Percentiles rank a stretch among this genome's conserved stretches.
Evolutionary conservation across 2,888 invertebrate genomes (phyloP).

Genomic region (Andrena dorsata): DNA sequence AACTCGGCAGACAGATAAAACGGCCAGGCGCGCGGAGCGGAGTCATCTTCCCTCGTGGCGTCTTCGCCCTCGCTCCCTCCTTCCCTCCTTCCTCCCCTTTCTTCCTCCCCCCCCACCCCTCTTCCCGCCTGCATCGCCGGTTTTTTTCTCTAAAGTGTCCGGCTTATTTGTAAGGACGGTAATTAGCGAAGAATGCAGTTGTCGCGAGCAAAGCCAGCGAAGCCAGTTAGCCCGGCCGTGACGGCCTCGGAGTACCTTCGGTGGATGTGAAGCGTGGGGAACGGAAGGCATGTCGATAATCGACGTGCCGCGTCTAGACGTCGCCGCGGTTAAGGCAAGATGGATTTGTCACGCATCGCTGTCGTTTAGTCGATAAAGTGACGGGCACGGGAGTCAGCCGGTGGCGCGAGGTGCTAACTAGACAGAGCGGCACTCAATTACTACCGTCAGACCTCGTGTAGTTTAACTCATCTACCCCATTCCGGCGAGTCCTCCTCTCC

Average conservation of each 20-base stretch:
- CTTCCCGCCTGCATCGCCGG: neutral
- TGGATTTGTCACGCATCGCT: slow-evolving; percentile 83
- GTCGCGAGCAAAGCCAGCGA: neutral
- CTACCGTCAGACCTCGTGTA: slow-evolving; percentile 84
- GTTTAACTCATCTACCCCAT: slow-evolving; percentile 81
- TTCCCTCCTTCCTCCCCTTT: neutral
- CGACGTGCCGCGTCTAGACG: slow-evolving; percentile 62
- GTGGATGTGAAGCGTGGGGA: slow-evolving; percentile 36
- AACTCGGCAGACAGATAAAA: slow-evolving; percentile 66
- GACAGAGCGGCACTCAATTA: slow-evolving; percentile 85
- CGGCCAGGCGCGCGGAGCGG: slow-evolving; percentile 44
- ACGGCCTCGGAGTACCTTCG: slow-evolving; percentile 5
- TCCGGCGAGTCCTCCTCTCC: slow-evolving; percentile 67
- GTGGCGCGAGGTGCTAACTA: slow-evolving; percentile 81
- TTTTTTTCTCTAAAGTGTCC: slow-evolving; percentile 15
- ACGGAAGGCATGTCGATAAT: slow-evolving; percentile 71
- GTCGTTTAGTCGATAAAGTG: slow-evolving; percentile 84
- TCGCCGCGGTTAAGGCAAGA: slow-evolving; percentile 78
- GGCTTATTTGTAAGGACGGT: slow-evolving; percentile 49
- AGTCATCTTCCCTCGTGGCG: slow-evolving; percentile 37
- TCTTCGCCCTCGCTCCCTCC: neutral
- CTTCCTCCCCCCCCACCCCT: neutral
- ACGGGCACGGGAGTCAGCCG: slow-evolving; percentile 81
- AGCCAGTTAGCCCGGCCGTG: slow-evolving; percentile 18
- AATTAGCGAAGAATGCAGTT: slow-evolving; percentile 48